Base-by-base conservation (phyloP, 1,140 invertebrate species). In the Theocolax elegans region DNA sequence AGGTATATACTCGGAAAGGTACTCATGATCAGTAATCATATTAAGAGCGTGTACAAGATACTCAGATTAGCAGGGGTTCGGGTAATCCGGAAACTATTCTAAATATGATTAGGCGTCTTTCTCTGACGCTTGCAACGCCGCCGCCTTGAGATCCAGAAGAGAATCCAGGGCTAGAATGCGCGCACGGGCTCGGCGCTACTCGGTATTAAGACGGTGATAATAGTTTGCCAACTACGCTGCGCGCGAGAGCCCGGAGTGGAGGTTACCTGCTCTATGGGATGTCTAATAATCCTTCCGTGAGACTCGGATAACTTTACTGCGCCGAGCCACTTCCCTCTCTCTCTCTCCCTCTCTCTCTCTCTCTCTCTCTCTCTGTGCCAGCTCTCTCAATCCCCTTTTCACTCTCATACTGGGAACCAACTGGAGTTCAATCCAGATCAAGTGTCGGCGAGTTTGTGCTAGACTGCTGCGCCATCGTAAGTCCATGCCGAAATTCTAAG, bases 21-120 rank as follows among this genome's bases (percentile, higher is more conserved):
- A 80, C 83, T 86, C 81, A 84, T 84, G 83, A 85, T 85, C 83
- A 82, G 83, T 86, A 85, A 86, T 86, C 84, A 85, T 84, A 86
- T 85, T 85, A 85, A 85, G 83, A 83, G 83, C 80, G 83, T 85
- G 84, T 84, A 84, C 80, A 76, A 76, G 79, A 77, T 85, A 85
- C 85, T 85, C 84, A 84, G 84, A 85, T 86, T 86, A 85, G 83
- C 76, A 82, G 25, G 53, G 44, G 62, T 79, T 81, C 79, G 80
- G 81, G 80, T 85, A 84, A 86, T 86, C 84, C 83, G 77, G 84
- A 84, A 86, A 85, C 84, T 85, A 84, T 85, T 85, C 84, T 85
- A 85, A 86, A 84, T 86, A 86, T 86, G 83, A 86, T 86, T 86
- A 86, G 85, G 80, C 83, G 79, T 84, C 81, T 77, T 83, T 80